Evolutionary conservation across 2,888 invertebrate species (phyloP).

Genomic region (Acleris literana): DNA sequence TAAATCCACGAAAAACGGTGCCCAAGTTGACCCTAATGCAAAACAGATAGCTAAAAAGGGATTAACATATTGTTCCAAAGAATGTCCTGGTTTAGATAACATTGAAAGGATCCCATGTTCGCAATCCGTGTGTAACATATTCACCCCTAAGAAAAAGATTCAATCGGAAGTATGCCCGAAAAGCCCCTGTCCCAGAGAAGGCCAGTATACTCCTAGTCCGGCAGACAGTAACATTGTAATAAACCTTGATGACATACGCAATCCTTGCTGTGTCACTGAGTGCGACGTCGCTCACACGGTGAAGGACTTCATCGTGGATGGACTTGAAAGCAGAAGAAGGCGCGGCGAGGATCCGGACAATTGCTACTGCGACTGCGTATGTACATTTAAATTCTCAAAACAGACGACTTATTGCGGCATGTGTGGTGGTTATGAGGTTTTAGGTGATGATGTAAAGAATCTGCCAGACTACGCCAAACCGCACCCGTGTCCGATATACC

Average conservation of each 20-base stretch:
- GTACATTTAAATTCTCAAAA: slow-evolving; percentile 65
- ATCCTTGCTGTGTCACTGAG: slow-evolving; percentile 67
- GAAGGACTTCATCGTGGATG: slow-evolving; percentile 68
- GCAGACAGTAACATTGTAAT: slow-evolving; percentile 69
- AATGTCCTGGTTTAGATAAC: slow-evolving; percentile 59
- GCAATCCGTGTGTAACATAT: slow-evolving; percentile 52
- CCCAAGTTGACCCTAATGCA: no score
- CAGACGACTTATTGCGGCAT: slow-evolving; percentile 74
- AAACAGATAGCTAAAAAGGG: no score
- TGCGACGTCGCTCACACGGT: slow-evolving; percentile 69
- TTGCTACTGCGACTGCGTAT: slow-evolving; percentile 75
- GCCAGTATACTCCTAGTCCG: slow-evolving; percentile 58
- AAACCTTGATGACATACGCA: slow-evolving; percentile 61
- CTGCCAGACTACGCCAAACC: slow-evolving; percentile 65
- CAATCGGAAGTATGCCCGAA: neutral
- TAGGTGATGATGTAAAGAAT: slow-evolving; percentile 66
- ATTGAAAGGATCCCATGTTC: slow-evolving; percentile 58
- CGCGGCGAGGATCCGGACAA: slow-evolving; percentile 52
- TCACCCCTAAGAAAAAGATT: no score
- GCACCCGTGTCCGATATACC: slow-evolving; percentile 75
- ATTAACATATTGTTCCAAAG: slow-evolving; percentile 56
- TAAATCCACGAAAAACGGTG: no score
- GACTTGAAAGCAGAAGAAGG: slow-evolving; percentile 49
- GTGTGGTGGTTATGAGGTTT: slow-evolving; percentile 74
- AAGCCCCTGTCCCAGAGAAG: slow-evolving; percentile 48